These are phyloP conservation scores for Phthorimaea operculella DNA, from an alignment of 1,140 invertebrate genomes.

Conservation along the genomic window DNA sequence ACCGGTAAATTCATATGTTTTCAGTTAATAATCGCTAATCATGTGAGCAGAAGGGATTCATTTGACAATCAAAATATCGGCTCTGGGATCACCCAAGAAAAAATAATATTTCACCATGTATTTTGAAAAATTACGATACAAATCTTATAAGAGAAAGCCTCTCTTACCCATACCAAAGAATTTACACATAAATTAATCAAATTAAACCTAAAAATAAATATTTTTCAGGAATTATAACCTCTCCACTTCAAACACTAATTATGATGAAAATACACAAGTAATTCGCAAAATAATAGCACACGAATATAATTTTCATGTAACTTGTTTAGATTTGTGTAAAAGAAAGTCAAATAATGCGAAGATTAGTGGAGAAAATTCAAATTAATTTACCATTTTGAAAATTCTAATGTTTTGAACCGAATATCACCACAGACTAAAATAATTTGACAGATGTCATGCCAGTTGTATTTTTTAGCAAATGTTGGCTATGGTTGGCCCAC, in stretches of 20 bases:
- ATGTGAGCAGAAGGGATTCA: conserved; percentile 3
- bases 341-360: conserved; percentile 19
- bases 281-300: conserved; percentile 21
- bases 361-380: conserved; percentile 23
- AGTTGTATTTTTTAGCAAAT: too few species aligned
- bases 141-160: neutral
- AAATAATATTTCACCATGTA: neutral
- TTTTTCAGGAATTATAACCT: conserved; percentile 16
- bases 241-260: conserved; percentile 19
- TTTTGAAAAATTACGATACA: neutral
- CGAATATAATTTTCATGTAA: conserved; percentile 8
- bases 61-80: neutral
- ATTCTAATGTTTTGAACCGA: too few species aligned
- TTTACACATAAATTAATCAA: neutral
- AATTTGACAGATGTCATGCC: too few species aligned
- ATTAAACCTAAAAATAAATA: conserved; percentile 1
- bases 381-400: conserved; percentile 55
- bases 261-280: conserved; percentile 17
- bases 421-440: too few species aligned
- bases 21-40: neutral
- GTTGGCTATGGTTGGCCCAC: too few species aligned
- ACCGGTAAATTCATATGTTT: neutral
- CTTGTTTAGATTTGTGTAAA: neutral
- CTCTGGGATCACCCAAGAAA: neutral
- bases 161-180: conserved; percentile 13